phyloP scores from a whole-genome alignment of 2,888 invertebrate genomes.

The Rhorus exstirpatorius region DNA sequence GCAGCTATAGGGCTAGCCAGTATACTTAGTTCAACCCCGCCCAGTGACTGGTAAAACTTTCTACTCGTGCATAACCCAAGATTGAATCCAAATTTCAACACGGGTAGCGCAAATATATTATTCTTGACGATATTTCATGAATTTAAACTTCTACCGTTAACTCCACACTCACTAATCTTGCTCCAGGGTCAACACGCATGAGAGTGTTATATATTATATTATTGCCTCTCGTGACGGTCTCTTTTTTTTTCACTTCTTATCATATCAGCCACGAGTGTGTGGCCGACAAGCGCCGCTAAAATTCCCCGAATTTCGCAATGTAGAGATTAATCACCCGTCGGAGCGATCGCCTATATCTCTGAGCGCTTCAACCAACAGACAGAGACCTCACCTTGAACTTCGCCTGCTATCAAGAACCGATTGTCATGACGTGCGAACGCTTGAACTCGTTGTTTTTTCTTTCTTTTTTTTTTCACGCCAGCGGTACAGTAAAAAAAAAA shows the following conservation, averaged over 20 bases:
- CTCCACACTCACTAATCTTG: neutral
- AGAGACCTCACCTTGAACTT: slow-evolving; percentile 58
- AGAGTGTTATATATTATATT: slow-evolving; percentile 5
- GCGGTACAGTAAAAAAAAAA: too few relatives aligned
- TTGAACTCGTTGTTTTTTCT: neutral
- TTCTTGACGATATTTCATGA: neutral
- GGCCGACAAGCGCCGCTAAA: slow-evolving; percentile 45
- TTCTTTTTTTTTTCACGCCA: too few relatives aligned
- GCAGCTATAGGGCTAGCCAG: too few relatives aligned
- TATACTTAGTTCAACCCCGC: too few relatives aligned
- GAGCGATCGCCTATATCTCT: slow-evolving; percentile 29
- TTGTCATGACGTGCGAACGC: neutral
- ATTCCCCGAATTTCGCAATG: slow-evolving; percentile 60
- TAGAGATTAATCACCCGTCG: slow-evolving; percentile 36
- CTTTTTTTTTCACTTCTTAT: slow-evolving; percentile 36
- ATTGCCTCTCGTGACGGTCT: too few relatives aligned
- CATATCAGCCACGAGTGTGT: slow-evolving; percentile 29
- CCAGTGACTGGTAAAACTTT: too few relatives aligned
- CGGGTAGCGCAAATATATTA: too few relatives aligned
- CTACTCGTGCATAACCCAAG: too few relatives aligned
- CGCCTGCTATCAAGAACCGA: slow-evolving; percentile 30
- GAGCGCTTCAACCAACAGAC: slow-evolving; percentile 59
- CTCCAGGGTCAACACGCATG: slow-evolving; percentile 46
- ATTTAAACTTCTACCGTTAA: neutral
- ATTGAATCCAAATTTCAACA: too few relatives aligned